Evolutionary conservation across 2,888 invertebrate genomes (phyloP).

Genomic region (Stenodera caucasica): DNA sequence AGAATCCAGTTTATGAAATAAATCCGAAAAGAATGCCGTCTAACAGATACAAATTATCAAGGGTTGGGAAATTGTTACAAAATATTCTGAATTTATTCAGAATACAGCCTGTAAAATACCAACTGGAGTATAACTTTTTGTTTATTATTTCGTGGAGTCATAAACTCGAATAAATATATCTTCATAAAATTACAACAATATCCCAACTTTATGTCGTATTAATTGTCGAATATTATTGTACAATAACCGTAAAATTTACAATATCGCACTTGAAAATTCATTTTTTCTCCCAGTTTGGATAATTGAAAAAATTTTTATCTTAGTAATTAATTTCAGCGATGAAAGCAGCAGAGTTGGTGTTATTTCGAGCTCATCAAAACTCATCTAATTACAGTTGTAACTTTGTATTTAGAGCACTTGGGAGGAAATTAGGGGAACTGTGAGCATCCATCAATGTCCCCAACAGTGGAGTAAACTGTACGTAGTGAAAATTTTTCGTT

Average conservation of each 20-base stretch:
- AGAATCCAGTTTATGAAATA: not conserved
- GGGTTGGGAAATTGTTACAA: no score
- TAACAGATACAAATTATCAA: no score
- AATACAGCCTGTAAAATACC: no score
- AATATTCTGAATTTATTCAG: no score
- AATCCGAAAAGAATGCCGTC: not conserved
- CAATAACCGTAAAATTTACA: not conserved
- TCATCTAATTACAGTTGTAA: slow-evolving; percentile 10
- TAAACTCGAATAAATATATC: not conserved
- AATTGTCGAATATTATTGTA: not conserved
- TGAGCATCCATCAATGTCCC: slow-evolving; percentile 37
- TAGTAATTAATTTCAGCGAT: no score
- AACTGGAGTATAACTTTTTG: no score
- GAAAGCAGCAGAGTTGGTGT: no score
- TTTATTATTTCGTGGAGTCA: no score
- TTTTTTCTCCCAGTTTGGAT: no score
- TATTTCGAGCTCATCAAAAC: not conserved
- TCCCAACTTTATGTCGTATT: not conserved
- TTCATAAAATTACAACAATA: not conserved
- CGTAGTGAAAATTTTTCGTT: not conserved
- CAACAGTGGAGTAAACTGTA: slow-evolving; percentile 19
- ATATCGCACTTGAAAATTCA: no score
- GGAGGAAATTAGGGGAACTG: slow-evolving; percentile 32
- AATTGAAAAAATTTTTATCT: no score
- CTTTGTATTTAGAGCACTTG: slow-evolving; percentile 30